phyloP scores from a whole-genome alignment of 2,797 vertebrate genomes.

The Sebastes vulpes region DNA sequence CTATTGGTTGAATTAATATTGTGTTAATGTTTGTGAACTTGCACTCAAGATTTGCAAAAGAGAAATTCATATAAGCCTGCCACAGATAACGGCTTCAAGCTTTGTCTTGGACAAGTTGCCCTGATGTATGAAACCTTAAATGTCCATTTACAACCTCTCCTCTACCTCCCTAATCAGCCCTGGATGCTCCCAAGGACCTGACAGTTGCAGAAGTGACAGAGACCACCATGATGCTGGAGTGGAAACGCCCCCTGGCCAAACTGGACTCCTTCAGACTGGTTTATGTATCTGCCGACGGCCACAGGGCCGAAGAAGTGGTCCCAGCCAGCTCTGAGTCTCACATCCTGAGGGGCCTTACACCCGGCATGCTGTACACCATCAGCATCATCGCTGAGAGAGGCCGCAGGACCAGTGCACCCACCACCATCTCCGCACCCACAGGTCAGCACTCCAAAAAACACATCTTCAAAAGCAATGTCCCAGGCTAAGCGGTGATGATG shows the following conservation, averaged over 20 bases:
- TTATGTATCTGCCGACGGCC: slow-evolving; percentile 82
- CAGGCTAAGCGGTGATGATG: background rate
- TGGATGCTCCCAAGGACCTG: slow-evolving; percentile 93
- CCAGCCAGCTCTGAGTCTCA: slow-evolving; percentile 84
- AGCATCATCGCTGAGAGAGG: slow-evolving; percentile 91
- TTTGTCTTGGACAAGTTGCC: background rate
- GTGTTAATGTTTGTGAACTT: background rate
- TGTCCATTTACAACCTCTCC: background rate
- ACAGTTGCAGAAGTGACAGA: slow-evolving; percentile 86
- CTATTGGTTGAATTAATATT: background rate
- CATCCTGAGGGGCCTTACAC: slow-evolving; percentile 83
- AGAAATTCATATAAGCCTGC: background rate
- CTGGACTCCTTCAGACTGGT: slow-evolving; percentile 91
- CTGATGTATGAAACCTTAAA: background rate
- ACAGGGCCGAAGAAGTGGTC: slow-evolving; percentile 83
- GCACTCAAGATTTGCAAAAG: background rate
- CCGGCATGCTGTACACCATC: slow-evolving; percentile 91
- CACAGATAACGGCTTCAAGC: background rate
- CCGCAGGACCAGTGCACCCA: slow-evolving; percentile 88
- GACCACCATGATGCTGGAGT: slow-evolving; percentile 88
- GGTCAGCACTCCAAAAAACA: slow-evolving; percentile 82
- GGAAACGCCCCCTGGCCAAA: slow-evolving; percentile 91
- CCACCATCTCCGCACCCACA: slow-evolving; percentile 87
- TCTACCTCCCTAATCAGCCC: slow-evolving; percentile 75
- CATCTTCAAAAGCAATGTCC: background rate